Evolutionary conservation across 1,140 invertebrate species (phyloP).

Genomic region (Euura saliciscinereae): DNA sequence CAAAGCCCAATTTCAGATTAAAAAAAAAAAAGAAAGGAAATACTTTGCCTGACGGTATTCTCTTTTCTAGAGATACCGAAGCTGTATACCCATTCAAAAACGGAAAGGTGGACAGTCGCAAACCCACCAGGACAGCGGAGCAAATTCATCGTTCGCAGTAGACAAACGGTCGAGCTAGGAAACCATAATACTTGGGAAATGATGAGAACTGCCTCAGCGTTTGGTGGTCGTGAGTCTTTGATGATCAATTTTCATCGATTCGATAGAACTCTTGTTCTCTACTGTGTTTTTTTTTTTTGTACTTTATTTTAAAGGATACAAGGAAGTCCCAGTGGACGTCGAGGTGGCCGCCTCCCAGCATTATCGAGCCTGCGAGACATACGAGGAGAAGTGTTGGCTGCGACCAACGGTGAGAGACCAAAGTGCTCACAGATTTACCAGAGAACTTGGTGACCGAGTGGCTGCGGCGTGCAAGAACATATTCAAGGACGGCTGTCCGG

Average conservation of each 20-base stretch:
- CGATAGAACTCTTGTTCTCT: constrained; percentile 42
- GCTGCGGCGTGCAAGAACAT: constrained; percentile 45
- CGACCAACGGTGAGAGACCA: constrained; percentile 52
- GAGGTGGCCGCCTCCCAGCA: constrained; percentile 31
- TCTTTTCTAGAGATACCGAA: constrained; percentile 24
- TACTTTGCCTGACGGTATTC: too few relatives aligned
- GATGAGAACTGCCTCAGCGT: constrained; percentile 12
- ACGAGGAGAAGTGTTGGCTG: constrained; percentile 62
- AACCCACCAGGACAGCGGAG: constrained; percentile 64
- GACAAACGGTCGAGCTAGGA: constrained; percentile 64
- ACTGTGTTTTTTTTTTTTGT: constrained; percentile 49
- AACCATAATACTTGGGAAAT: constrained; percentile 69
- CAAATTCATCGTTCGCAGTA: constrained; percentile 66
- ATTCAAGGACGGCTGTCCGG: constrained; percentile 33
- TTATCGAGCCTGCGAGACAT: constrained; percentile 55
- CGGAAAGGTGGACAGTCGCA: constrained; percentile 58
- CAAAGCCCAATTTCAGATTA: too few relatives aligned
- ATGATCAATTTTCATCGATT: constrained; percentile 30
- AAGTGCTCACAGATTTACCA: constrained; percentile 50
- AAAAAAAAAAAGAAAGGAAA: too few relatives aligned
- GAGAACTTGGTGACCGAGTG: constrained; percentile 52
- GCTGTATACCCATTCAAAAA: constrained; percentile 62
- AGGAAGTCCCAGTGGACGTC: constrained; percentile 27
- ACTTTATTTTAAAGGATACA: constrained; percentile 23
- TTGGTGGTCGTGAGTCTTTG: background rate